Percentiles rank a stretch among this genome's conserved stretches.
Evolutionary conservation across 2,113 vertebrate species (phyloP).

Genomic region (Panurus biarmicus): DNA sequence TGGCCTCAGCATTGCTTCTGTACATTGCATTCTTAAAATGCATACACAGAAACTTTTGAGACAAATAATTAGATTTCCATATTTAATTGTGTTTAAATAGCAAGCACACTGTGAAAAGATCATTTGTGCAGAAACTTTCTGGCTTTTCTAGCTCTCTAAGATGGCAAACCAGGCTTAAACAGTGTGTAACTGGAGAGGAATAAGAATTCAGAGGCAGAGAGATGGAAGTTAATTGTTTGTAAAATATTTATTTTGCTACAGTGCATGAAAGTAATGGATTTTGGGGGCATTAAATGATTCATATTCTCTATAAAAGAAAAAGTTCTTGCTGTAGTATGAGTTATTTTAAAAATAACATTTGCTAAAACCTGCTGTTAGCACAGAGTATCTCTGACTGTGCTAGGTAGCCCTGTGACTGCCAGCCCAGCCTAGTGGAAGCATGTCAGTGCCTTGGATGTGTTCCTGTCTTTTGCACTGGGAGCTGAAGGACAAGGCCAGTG

Average conservation of each 20-base stretch:
- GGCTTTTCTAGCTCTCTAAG: not conserved
- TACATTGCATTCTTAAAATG: not conserved
- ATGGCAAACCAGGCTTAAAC: not conserved
- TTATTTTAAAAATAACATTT: not conserved
- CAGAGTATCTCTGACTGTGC: not conserved
- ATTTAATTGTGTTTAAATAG: constrained; percentile 14
- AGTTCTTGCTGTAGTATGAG: not conserved
- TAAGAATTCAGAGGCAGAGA: not conserved
- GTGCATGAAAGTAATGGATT: constrained; percentile 18
- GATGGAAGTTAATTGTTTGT: constrained; percentile 7
- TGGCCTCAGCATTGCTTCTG: not conserved
- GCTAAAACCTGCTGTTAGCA: not conserved
- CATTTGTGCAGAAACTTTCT: constrained; percentile 6
- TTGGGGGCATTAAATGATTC: not conserved
- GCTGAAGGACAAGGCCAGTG: not conserved
- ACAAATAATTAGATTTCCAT: constrained; percentile 28
- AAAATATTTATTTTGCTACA: constrained; percentile 5
- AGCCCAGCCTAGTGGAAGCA: not conserved
- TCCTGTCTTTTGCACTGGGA: not conserved
- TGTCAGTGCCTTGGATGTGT: not conserved
- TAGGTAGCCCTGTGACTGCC: not conserved
- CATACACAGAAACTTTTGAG: not conserved
- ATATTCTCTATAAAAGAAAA: not conserved
- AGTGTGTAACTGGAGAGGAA: not conserved
- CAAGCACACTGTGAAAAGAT: not conserved